A percentile compares a stretch with the other conserved stretches of the same genome.
Evolutionary conservation across 2,113 vertebrate species (phyloP).

Genomic region (Vombatus ursinus): DNA sequence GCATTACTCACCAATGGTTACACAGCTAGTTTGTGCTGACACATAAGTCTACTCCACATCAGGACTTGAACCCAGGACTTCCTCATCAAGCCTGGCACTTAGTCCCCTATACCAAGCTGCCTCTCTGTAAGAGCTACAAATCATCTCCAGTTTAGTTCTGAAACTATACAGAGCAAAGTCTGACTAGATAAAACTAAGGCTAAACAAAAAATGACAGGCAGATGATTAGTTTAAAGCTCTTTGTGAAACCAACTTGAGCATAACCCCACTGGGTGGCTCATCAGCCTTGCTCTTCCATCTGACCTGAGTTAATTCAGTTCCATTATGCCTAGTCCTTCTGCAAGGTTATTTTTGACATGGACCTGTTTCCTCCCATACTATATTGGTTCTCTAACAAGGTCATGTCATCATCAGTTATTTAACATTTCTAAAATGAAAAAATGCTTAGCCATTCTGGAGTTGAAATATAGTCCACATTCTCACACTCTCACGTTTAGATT

Average conservation of each 20-base stretch:
- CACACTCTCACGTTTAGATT: not conserved
- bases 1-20: not conserved
- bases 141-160: not conserved
- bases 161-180: not conserved
- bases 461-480: not conserved
- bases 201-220: not conserved
- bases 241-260: not conserved
- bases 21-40: not conserved
- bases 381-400: not conserved
- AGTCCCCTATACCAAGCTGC: not conserved
- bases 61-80: not conserved
- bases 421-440: conserved; percentile 28
- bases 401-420: not conserved
- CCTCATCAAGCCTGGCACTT: not conserved
- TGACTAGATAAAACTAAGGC: not conserved
- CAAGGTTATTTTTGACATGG: conserved; percentile 12
- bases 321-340: not conserved
- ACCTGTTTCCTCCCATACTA: not conserved
- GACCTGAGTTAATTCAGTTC: not conserved
- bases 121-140: not conserved
- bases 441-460: not conserved
- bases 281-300: not conserved
- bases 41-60: not conserved
- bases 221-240: not conserved
- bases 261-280: not conserved